Conservation (phyloP, 2,113 vertebrate genomes). For the Halcyon senegalensis region DNA sequence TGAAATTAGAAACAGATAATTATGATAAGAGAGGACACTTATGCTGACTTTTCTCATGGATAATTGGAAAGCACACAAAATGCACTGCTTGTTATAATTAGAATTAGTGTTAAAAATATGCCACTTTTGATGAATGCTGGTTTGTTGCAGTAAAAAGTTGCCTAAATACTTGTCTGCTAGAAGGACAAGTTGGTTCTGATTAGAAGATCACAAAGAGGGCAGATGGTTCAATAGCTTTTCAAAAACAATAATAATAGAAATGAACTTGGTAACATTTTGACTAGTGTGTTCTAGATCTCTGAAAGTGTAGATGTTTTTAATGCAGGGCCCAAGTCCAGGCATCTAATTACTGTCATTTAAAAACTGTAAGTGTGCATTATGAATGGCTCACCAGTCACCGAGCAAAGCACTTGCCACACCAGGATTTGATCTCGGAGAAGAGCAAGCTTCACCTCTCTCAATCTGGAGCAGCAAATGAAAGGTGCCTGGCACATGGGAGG, state of each 20-base stretch:
- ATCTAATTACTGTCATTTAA: background rate
- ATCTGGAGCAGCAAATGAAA: background rate
- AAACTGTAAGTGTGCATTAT: background rate
- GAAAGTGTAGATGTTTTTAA: background rate
- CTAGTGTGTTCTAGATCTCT: background rate
- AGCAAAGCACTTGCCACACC: background rate
- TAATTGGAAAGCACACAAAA: constrained; percentile 84
- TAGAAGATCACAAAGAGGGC: constrained; percentile 43
- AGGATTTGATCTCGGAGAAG: background rate
- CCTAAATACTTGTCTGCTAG: constrained; percentile 68
- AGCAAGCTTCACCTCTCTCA: background rate
- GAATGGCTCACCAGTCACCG: background rate
- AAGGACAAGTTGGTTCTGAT: constrained; percentile 60
- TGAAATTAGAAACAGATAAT: constrained; percentile 90
- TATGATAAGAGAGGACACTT: constrained; percentile 84
- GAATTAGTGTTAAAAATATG: constrained; percentile 73
- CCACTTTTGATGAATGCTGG: constrained; percentile 70
- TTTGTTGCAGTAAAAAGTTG: constrained; percentile 62
- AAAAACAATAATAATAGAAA: constrained; percentile 2
- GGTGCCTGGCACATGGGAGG: background rate
- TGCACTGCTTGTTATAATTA: constrained; percentile 81
- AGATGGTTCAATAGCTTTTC: constrained; percentile 37
- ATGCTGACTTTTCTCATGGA: constrained; percentile 74
- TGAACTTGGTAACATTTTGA: background rate
- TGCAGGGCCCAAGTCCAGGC: background rate